These are phyloP conservation scores for Eulemur mongoz DNA, from an alignment of 2,797 vertebrate genomes.

Conservation along the genomic window DNA sequence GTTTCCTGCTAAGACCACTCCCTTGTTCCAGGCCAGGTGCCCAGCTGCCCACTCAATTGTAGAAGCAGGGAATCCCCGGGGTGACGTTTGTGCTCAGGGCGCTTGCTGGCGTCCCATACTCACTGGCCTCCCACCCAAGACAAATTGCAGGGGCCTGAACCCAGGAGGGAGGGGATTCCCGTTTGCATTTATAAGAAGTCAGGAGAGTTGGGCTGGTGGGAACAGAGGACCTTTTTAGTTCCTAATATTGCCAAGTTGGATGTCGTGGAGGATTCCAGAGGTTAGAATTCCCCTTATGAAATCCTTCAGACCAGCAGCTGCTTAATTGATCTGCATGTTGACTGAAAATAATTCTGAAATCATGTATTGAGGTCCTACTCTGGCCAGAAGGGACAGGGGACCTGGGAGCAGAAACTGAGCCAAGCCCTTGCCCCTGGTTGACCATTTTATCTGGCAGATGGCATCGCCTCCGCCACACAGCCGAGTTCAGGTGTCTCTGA, in stretches of 20 bases:
- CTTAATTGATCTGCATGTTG: background rate
- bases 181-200: background rate
- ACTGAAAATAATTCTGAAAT: background rate
- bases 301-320: slow-evolving; percentile 1
- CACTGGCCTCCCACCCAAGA: background rate
- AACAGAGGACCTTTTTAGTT: background rate
- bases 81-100: background rate
- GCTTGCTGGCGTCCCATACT: background rate
- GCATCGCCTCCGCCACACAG: background rate
- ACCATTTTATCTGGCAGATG: slow-evolving; percentile 34
- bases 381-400: background rate
- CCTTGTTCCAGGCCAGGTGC: background rate
- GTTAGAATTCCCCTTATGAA: slow-evolving; percentile 41
- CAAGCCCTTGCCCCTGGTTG: background rate
- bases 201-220: background rate
- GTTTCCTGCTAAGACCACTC: background rate
- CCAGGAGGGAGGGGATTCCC: background rate
- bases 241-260: background rate
- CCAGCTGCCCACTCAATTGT: background rate
- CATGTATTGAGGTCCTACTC: background rate
- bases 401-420: background rate
- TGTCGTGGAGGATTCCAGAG: slow-evolving; percentile 38
- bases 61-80: background rate
- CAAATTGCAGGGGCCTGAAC: background rate
- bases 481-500: slow-evolving; percentile 59